phyloP scores from a whole-genome alignment of 2,797 vertebrate genomes.

The Arctocebus calabarensis region DNA sequence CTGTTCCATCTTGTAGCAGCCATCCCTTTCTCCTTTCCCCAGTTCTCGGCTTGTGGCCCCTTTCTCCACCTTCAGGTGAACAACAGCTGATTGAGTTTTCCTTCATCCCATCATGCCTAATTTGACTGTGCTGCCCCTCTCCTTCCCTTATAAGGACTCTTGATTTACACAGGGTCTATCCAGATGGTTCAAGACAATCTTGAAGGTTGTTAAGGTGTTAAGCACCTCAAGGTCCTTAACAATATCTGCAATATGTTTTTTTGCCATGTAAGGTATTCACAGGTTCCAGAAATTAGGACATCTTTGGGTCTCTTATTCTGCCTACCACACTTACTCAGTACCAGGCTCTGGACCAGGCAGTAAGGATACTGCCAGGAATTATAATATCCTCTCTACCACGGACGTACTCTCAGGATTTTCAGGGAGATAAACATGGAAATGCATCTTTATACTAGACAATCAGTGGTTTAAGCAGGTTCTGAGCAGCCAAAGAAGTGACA shows the following conservation, averaged over 20 bases:
- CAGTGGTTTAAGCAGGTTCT: not conserved
- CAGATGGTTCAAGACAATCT: too few relatives aligned
- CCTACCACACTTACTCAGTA: not conserved
- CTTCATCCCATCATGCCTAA: not conserved
- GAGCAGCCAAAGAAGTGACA: not conserved
- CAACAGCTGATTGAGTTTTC: too few relatives aligned
- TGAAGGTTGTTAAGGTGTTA: too few relatives aligned
- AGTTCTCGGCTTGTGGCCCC: rapidly evolving
- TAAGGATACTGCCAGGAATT: not conserved
- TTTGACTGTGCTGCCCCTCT: too few relatives aligned
- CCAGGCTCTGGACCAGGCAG: not conserved
- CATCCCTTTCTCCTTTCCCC: not conserved
- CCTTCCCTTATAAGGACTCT: not conserved
- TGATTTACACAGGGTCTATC: not conserved
- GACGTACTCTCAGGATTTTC: not conserved
- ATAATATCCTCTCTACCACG: not conserved
- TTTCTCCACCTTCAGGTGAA: not conserved
- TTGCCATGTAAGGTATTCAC: not conserved
- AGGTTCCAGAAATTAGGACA: not conserved
- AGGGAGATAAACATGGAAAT: not conserved
- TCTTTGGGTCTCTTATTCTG: not conserved
- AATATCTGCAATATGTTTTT: not conserved
- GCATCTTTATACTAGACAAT: rapidly evolving
- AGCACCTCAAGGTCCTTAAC: not conserved
- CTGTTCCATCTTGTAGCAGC: not conserved